Percentiles rank a stretch among this genome's conserved stretches.
Evolutionary conservation across 2,888 invertebrate genomes (phyloP).

Genomic region (Apamea sordens): DNA sequence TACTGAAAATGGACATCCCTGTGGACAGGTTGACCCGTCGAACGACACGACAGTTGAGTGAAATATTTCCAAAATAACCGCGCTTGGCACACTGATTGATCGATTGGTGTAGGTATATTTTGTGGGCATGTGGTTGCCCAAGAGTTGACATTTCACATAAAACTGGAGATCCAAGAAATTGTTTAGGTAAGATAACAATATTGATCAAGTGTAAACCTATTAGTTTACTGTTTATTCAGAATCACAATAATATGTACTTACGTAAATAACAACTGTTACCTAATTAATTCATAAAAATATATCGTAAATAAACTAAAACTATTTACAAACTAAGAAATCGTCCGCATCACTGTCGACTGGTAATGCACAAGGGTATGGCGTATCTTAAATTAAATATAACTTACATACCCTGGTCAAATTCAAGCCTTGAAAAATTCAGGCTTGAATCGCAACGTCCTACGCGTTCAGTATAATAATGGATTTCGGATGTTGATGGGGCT

Average conservation of each 20-base stretch:
- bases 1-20: conserved; percentile 23
- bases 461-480: neutral
- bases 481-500: neutral
- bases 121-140: neutral
- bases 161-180: neutral
- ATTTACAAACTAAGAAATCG: no score
- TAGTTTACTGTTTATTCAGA: neutral
- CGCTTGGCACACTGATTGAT: conserved; percentile 39
- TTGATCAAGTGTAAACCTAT: neutral
- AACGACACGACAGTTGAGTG: conserved; percentile 39
- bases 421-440: neutral
- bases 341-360: no score
- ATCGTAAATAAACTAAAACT: no score
- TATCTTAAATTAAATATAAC: neutral
- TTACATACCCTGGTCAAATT: neutral
- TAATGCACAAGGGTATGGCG: no score
- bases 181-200: neutral
- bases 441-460: neutral
- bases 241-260: no score
- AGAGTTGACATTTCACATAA: neutral
- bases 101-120: conserved; percentile 6
- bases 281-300: no score
- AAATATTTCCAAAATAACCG: conserved; percentile 52
- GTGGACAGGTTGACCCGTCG: conserved; percentile 36
- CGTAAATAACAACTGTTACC: no score